Conservation (phyloP, 1,140 invertebrate species). For the Drosophila bocki region DNA sequence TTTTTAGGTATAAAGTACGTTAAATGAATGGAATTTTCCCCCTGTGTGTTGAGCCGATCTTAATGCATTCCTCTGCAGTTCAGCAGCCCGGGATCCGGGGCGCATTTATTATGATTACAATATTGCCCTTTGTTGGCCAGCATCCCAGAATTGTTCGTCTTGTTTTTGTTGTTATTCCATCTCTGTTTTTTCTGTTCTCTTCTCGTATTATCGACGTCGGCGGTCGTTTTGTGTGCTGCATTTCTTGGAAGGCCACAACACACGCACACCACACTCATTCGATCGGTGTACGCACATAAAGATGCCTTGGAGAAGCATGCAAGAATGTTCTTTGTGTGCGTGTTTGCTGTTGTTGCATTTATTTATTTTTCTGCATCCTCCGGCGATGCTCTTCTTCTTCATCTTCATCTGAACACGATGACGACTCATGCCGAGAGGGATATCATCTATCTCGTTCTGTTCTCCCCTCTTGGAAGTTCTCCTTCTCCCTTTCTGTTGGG, state of each 20-base stretch:
- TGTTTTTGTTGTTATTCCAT: constrained; percentile 21
- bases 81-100: constrained; percentile 59
- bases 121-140: constrained; percentile 78
- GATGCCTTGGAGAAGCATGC: constrained; percentile 25
- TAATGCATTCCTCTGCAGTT: constrained; percentile 63
- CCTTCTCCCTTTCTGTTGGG: constrained; percentile 1
- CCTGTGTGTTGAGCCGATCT: constrained; percentile 38
- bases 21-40: not conserved
- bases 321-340: constrained; percentile 62
- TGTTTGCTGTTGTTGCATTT: constrained; percentile 35
- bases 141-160: constrained; percentile 40
- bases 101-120: constrained; percentile 82
- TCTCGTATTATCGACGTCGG: constrained; percentile 70
- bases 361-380: constrained; percentile 50
- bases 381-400: constrained; percentile 13
- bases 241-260: constrained; percentile 78
- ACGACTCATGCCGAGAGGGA: constrained; percentile 64
- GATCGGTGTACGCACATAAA: constrained; percentile 10
- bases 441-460: constrained; percentile 25
- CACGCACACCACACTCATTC: constrained; percentile 31
- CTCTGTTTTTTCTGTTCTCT: constrained; percentile 45
- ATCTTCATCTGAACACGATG: constrained; percentile 46
- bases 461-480: not conserved
- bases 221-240: constrained; percentile 72
- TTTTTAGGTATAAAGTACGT: not conserved